Conservation (phyloP, 2,113 vertebrate genomes). For the Narcine bancroftii region DNA sequence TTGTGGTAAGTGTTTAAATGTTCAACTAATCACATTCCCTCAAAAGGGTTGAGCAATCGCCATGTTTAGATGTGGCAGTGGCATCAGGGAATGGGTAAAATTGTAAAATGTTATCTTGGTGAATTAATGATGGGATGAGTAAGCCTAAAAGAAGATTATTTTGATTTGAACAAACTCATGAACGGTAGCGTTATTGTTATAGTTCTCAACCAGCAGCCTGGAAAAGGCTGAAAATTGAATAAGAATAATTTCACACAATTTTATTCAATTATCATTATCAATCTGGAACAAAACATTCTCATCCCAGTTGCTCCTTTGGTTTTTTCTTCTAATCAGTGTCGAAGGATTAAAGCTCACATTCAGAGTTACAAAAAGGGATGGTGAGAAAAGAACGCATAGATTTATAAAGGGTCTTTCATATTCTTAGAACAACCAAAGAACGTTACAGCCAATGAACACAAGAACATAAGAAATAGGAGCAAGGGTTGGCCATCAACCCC, state of each 20-base stretch:
- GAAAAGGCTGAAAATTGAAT: neutral
- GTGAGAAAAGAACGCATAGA: too few relatives aligned
- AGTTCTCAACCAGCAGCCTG: neutral
- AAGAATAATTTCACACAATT: neutral
- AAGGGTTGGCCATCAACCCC: too few relatives aligned
- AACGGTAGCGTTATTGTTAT: neutral
- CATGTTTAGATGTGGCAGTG: neutral
- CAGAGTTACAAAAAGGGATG: too few relatives aligned
- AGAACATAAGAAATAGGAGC: too few relatives aligned
- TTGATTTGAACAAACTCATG: neutral
- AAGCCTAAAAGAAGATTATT: neutral
- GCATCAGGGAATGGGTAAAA: neutral
- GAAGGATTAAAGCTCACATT: too few relatives aligned
- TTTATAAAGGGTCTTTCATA: too few relatives aligned
- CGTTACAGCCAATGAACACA: too few relatives aligned
- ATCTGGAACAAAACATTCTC: neutral
- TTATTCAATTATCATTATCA: too few relatives aligned
- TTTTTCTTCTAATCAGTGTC: neutral
- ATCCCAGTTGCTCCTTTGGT: neutral
- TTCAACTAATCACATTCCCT: neutral
- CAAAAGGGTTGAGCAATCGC: neutral
- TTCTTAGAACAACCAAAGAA: too few relatives aligned
- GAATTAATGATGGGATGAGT: neutral
- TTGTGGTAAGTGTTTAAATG: neutral
- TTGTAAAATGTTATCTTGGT: neutral